Percentiles rank a stretch among this genome's conserved stretches.
Evolutionary conservation across 1,140 invertebrate genomes (phyloP).

Genomic region (Parasteatoda tepidariorum): DNA sequence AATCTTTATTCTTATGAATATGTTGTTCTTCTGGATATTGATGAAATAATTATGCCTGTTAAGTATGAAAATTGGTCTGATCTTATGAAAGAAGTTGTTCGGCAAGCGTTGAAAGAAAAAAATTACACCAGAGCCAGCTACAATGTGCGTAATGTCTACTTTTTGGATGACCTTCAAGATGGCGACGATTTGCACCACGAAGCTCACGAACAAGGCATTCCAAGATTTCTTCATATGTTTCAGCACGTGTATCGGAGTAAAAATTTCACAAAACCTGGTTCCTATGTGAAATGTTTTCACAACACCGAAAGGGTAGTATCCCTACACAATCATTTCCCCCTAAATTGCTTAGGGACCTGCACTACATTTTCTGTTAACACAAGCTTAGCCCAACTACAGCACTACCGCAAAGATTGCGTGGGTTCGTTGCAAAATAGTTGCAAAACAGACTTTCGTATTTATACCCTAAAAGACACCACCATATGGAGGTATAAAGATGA

Average conservation of each 20-base stretch:
- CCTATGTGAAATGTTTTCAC: slow-evolving; percentile 95
- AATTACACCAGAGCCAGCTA: slow-evolving; percentile 85
- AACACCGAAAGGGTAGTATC: slow-evolving; percentile 89
- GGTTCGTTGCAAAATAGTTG: slow-evolving; percentile 88
- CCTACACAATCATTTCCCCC: slow-evolving; percentile 92
- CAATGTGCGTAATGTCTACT: slow-evolving; percentile 94
- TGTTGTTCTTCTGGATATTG: slow-evolving; percentile 89
- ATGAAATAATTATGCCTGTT: slow-evolving; percentile 95
- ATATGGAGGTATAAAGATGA: slow-evolving; percentile 88
- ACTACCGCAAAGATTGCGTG: slow-evolving; percentile 93
- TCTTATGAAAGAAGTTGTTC: slow-evolving; percentile 79
- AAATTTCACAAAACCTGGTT: slow-evolving; percentile 92
- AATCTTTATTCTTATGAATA: slow-evolving; percentile 92
- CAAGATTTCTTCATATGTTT: slow-evolving; percentile 92
- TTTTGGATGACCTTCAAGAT: slow-evolving; percentile 83
- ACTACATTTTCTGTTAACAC: slow-evolving; percentile 87
- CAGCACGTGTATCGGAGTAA: slow-evolving; percentile 90
- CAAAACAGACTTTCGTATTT: slow-evolving; percentile 80
- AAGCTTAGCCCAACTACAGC: slow-evolving; percentile 87
- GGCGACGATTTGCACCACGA: slow-evolving; percentile 64
- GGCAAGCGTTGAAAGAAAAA: slow-evolving; percentile 72
- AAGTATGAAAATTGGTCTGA: slow-evolving; percentile 80
- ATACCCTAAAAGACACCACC: slow-evolving; percentile 84
- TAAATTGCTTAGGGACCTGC: slow-evolving; percentile 88
- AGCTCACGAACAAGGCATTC: slow-evolving; percentile 74